Conservation (phyloP, 2,797 vertebrate species). For the Cirrhinus molitorella region DNA sequence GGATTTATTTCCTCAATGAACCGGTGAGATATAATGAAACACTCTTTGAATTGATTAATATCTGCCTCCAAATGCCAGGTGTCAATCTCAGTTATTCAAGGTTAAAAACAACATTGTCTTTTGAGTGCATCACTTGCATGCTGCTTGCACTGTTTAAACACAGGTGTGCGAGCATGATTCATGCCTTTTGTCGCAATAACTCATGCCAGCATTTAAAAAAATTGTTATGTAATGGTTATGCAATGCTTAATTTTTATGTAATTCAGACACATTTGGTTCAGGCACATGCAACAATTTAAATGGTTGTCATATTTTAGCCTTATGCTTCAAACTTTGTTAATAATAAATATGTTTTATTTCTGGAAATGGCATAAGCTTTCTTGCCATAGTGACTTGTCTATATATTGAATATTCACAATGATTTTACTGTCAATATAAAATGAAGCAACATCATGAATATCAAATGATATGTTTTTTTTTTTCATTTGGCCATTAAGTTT, state of each 20-base stretch:
- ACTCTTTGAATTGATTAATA: constrained; percentile 16
- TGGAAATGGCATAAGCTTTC: background rate
- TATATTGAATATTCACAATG: background rate
- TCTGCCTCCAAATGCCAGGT: constrained; percentile 28
- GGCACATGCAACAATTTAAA: background rate
- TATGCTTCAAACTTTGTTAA: background rate
- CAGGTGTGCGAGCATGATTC: constrained; percentile 27
- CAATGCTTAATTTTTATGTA: constrained; percentile 51
- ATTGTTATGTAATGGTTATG: constrained; percentile 54
- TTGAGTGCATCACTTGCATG: background rate
- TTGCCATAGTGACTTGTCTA: background rate
- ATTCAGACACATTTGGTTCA: constrained; percentile 31
- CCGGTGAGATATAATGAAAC: background rate
- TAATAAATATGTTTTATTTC: background rate
- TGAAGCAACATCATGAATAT: too few species aligned
- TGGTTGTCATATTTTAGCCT: background rate
- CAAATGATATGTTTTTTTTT: too few species aligned
- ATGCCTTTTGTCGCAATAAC: constrained; percentile 38
- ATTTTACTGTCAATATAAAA: background rate
- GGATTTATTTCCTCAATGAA: constrained; percentile 36
- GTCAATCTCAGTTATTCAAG: constrained; percentile 13
- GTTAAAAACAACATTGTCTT: constrained; percentile 8
- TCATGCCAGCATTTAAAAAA: constrained; percentile 19
- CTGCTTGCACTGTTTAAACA: background rate
- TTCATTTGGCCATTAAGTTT: background rate